phyloP scores from a whole-genome alignment of 2,113 vertebrate genomes.

The Caretta caretta region DNA sequence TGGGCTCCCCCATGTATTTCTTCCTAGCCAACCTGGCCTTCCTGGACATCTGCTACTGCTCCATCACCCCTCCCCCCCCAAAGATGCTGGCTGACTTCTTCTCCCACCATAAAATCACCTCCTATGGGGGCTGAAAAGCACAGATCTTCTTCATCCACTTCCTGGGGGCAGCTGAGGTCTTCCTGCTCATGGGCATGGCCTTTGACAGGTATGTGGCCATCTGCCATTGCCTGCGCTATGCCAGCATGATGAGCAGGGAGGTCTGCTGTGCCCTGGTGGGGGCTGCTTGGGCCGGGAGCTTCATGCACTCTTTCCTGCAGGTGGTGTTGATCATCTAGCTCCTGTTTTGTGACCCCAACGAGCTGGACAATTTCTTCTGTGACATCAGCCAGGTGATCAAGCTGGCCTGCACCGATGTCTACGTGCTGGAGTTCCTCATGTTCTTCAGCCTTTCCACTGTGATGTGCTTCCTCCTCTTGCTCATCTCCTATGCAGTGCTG shows the following conservation, averaged over 20 bases:
- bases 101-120: conserved; percentile 4
- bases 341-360: conserved; percentile 68
- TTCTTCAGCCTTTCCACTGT: conserved; percentile 55
- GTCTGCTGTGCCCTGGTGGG: conserved; percentile 23
- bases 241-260: conserved; percentile 12
- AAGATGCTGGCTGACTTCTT: conserved; percentile 55
- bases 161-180: conserved; percentile 11
- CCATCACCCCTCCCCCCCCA: conserved; percentile 36
- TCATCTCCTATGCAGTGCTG: conserved; percentile 49
- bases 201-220: conserved; percentile 48
- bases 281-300: conserved; percentile 53
- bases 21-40: conserved; percentile 40
- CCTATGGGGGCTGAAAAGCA: neutral
- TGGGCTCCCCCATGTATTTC: neutral
- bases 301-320: conserved; percentile 60
- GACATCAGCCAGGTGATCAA: conserved; percentile 52
- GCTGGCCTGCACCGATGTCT: conserved; percentile 49
- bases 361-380: conserved; percentile 65
- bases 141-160: conserved; percentile 40
- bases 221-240: conserved; percentile 40
- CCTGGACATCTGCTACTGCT: conserved; percentile 37
- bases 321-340: conserved; percentile 42
- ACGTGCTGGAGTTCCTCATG: conserved; percentile 54
- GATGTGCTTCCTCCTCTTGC: conserved; percentile 55
- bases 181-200: conserved; percentile 52